Evolutionary conservation across 92 coral and sea anemone genomes (phyloP), one percentile per base, ranked within the genome.

Genomic region (Porites evermanni): DNA sequence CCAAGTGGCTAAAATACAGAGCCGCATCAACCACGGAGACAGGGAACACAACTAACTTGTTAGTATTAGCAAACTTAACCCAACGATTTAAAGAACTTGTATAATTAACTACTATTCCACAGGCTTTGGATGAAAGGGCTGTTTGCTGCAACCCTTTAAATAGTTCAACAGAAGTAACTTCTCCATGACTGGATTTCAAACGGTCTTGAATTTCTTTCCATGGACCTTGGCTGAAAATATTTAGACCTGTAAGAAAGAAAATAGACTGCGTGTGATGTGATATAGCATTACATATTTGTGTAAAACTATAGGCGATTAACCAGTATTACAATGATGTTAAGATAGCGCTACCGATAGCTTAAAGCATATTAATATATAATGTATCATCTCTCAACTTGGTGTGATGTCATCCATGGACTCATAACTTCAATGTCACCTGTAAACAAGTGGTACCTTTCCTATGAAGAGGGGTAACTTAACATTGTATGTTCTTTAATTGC

Each of bases 191-290:
- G 60, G 82, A 51, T 53, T 58, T 71, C 51, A 78, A 29, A 73
- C 85, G 88, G 38, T 80, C 86, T 64, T 89, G 86, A 69, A 72
- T 67, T 50, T 80, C 93, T 74, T 74, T 90, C 87, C 93, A 67
- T 12, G 65, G 81, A 58, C 93, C 87, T 72, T 78, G 73, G 18
- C 70, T 66, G 53, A 80, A 90, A 20, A 89, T 59, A 86, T 80
- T 80, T 86, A 85, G 50, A 58, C 93, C 93, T 90, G 79, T 74
- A 44, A 74, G 82, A 78, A 24, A 56, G 21, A 83, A 86, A 24
- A 84, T 54, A 80, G 51, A 67, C 54, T 60, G 70, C 47, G 70
- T 29, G 54, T 32, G 12, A 64, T 64, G 10, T 20, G 44, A 14
- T 61, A 61, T 77, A 58, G 19, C 14, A 63, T 61, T 12, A 26